Evolutionary conservation across 1,140 invertebrate species (phyloP).

Genomic region (Drosophila serrata): DNA sequence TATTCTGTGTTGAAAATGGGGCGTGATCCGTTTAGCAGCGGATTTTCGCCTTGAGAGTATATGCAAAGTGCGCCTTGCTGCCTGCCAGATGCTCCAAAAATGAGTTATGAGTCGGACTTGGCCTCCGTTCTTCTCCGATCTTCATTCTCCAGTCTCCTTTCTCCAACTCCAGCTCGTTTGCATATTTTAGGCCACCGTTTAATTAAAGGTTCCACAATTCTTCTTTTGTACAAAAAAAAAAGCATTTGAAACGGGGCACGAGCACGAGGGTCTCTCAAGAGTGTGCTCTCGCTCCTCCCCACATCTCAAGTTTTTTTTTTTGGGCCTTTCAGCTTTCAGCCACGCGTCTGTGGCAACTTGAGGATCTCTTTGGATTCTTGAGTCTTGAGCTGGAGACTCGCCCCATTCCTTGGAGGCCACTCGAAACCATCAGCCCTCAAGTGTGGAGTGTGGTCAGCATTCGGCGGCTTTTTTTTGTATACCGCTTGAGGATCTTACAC

Average conservation of each 20-base stretch:
- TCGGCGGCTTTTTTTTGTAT: slow-evolving; percentile 47
- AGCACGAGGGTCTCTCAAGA: slow-evolving; percentile 79
- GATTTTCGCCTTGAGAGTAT: slow-evolving; percentile 56
- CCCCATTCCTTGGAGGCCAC: slow-evolving; percentile 39
- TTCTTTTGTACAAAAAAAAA: slow-evolving; percentile 54
- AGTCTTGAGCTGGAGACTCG: slow-evolving; percentile 29
- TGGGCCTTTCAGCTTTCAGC: slow-evolving; percentile 11
- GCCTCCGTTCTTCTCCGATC: slow-evolving; percentile 21
- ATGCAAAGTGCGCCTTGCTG: slow-evolving; percentile 71
- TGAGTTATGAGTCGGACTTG: slow-evolving; percentile 83
- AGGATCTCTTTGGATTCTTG: slow-evolving; percentile 16
- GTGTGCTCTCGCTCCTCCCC: slow-evolving; percentile 39
- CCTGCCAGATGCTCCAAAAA: slow-evolving; percentile 56
- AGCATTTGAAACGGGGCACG: slow-evolving; percentile 82
- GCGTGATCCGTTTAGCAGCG: slow-evolving; percentile 79
- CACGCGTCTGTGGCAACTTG: slow-evolving; percentile 17
- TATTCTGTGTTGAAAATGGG: slow-evolving; percentile 77
- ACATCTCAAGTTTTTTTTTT: slow-evolving; percentile 21
- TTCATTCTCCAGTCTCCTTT: slow-evolving; percentile 4
- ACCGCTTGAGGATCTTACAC: slow-evolving; percentile 20
- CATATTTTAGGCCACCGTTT: slow-evolving; percentile 85
- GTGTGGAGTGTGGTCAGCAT: slow-evolving; percentile 51
- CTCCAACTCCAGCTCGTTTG: slow-evolving; percentile 66
- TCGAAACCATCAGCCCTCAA: slow-evolving; percentile 50
- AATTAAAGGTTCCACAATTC: slow-evolving; percentile 83